Percentiles rank a stretch among this genome's conserved stretches.
Evolutionary conservation across 2,888 invertebrate genomes (phyloP).

Genomic region (Steinernema scapterisci): DNA sequence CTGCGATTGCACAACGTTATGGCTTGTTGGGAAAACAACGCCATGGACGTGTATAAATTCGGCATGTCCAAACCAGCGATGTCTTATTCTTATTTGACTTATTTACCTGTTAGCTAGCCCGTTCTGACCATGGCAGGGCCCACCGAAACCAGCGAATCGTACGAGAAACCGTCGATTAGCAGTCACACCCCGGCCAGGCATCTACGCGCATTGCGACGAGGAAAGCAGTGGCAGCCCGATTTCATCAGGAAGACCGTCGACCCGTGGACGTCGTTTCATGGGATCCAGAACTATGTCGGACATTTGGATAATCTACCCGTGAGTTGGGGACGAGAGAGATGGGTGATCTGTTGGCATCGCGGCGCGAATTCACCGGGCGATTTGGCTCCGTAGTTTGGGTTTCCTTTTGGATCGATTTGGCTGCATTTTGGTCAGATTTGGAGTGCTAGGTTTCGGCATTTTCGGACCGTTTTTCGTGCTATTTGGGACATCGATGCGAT

Average conservation of each 20-base stretch:
- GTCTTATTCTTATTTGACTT: background rate
- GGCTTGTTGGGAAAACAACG: background rate
- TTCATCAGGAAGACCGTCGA: slow-evolving; percentile 20
- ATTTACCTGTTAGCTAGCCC: background rate
- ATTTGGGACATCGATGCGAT: no score
- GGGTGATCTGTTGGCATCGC: no score
- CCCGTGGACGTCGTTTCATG: slow-evolving; percentile 22
- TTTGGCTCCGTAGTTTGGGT: no score
- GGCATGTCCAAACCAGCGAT: background rate
- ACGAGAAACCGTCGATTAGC: background rate
- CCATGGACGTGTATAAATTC: background rate
- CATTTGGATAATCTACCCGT: slow-evolving; percentile 3
- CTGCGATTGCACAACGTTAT: slow-evolving; percentile 24
- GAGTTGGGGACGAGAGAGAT: no score
- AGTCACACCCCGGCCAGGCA: background rate
- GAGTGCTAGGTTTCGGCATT: no score
- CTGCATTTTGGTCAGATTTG: no score
- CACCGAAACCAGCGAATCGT: slow-evolving; percentile 12
- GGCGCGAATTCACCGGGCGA: background rate
- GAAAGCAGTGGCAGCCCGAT: slow-evolving; percentile 1
- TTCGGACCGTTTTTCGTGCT: no score
- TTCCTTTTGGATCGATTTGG: no score
- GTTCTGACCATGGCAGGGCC: background rate
- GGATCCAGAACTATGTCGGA: slow-evolving; percentile 1
- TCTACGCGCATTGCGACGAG: background rate